A percentile compares a stretch with the other conserved stretches of the same genome.
Evolutionary conservation across 2,888 invertebrate genomes (phyloP).

Genomic region (Eupelmus urozonus): DNA sequence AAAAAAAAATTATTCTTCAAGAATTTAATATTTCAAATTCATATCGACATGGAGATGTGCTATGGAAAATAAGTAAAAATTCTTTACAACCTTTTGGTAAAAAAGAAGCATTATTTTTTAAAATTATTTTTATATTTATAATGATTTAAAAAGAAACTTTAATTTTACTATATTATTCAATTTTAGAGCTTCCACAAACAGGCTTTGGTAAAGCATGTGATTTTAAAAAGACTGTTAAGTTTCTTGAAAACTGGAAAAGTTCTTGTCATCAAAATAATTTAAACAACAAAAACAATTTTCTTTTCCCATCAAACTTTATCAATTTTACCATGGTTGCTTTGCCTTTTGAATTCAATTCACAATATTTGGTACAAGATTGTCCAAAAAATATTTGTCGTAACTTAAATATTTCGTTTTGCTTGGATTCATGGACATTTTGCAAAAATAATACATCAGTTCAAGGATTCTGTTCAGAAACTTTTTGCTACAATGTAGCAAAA

Average conservation of each 20-base stretch:
- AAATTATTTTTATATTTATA: slow-evolving; percentile 1
- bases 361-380: slow-evolving; percentile 67
- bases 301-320: slow-evolving; percentile 71
- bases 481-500: slow-evolving; percentile 75
- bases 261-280: slow-evolving; percentile 75
- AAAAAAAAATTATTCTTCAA: slow-evolving; percentile 49
- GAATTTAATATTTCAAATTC: slow-evolving; percentile 64
- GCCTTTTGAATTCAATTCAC: slow-evolving; percentile 67
- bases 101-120: background rate
- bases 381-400: slow-evolving; percentile 68
- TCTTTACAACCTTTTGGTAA: slow-evolving; percentile 69
- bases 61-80: slow-evolving; percentile 67
- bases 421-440: slow-evolving; percentile 67
- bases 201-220: slow-evolving; percentile 71
- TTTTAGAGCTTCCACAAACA: slow-evolving; percentile 69
- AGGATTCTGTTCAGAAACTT: slow-evolving; percentile 66
- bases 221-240: slow-evolving; percentile 75
- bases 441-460: slow-evolving; percentile 60
- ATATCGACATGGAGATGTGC: slow-evolving; percentile 67
- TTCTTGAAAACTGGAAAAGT: slow-evolving; percentile 76
- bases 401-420: slow-evolving; percentile 66
- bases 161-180: slow-evolving; percentile 26
- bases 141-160: slow-evolving; percentile 16
- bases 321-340: slow-evolving; percentile 70
- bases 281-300: slow-evolving; percentile 72